Evolutionary conservation across 2,797 vertebrate species (phyloP).

Genomic region (Pseudotriccus pelzelni): DNA sequence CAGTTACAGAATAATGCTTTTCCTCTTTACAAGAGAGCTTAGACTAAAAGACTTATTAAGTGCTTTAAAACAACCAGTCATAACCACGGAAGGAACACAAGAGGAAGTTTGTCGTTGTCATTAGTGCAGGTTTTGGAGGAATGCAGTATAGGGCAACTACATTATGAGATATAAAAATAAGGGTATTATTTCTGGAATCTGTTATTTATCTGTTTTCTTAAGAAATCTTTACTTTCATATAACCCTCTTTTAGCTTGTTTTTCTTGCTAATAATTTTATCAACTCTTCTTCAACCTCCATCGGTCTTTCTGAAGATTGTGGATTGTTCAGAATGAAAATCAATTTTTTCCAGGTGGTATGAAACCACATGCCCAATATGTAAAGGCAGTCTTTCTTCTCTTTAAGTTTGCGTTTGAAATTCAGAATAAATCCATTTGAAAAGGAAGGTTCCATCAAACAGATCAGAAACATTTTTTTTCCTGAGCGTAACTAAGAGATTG

Average conservation of each 20-base stretch:
- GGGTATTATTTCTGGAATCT: neutral
- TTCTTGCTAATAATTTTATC: neutral
- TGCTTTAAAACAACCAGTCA: neutral
- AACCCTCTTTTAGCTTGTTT: neutral
- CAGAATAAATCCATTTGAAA: neutral
- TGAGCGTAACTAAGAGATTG: neutral
- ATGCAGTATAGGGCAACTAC: neutral
- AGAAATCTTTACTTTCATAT: neutral
- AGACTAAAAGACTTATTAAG: neutral
- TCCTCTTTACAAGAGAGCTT: neutral
- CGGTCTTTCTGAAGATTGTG: neutral
- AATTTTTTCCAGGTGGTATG: neutral
- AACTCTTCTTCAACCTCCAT: neutral
- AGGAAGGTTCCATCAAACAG: neutral
- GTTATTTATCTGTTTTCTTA: neutral
- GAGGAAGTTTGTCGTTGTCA: neutral
- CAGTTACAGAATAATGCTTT: neutral
- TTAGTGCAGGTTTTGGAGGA: neutral
- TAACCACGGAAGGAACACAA: neutral
- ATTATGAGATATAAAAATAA: neutral
- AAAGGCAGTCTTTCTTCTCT: neutral
- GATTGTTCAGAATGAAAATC: neutral
- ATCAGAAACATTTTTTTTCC: neutral
- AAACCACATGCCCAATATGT: neutral
- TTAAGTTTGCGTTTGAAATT: neutral